Base-by-base conservation (phyloP, 2,113 vertebrate species). In the Nothobranchius kuhntae region DNA sequence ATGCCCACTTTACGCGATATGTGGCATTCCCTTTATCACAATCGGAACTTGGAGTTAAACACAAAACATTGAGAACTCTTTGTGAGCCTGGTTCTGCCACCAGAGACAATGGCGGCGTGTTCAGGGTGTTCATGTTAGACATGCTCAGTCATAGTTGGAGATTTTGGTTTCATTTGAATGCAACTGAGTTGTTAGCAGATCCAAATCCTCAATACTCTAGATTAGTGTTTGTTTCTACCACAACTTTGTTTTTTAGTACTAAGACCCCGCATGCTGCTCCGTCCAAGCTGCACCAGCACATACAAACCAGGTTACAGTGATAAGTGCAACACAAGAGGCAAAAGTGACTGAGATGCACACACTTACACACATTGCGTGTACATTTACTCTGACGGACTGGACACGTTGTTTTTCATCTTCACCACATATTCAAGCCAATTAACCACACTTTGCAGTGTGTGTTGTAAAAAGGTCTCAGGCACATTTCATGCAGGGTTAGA, bases 1-100 rank as follows among this genome's bases (percentile, higher is more conserved):
- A 86, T 82, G 89, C 92, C 93, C 92, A 93, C 92, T 92, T 87
- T 87, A 63, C 50, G 91, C 93, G 85, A 91, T 91, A 91, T 71
- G 92, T 93, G 92, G 92, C 92, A 89, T 91, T 89, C 77, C 38
- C 56, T 81, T 76, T 7, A 24, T 77, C 51, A 54, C 26, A 67
- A 7, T n/a, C 40, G 1, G 40, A 56, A 24, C 6, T 66, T 73
- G 40, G 53, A 47, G 52, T 55, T 53, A 84, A 53, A 72, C 42
- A 82, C 61, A 78, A 71, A 76, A 86, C 69, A 82, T 80, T 81
- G 54, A 66, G n/a, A 14, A 80, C 63, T 68, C 56, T 48, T 66
- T 60, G 65, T 75, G 81, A 77, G 82, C 77, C 71, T 76, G 68
- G 67, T 73, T 78, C 61, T 72, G 68, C 81, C 46, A 68, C 38